phyloP scores from a whole-genome alignment of 2,113 vertebrate genomes.

The Orthonyx spaldingii region DNA sequence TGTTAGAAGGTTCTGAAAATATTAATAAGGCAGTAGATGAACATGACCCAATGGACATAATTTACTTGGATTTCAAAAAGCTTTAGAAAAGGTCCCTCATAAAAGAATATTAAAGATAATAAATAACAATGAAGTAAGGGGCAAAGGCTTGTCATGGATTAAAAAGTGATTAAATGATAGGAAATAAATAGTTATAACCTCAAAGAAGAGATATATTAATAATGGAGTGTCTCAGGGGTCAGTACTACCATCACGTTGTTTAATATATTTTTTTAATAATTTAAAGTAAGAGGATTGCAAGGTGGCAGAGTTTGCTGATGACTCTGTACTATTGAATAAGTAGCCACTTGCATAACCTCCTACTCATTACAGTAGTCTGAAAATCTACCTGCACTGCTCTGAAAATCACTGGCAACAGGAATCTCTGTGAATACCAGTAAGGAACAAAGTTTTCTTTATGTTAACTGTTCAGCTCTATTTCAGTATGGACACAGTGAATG shows the following conservation, averaged over 20 bases:
- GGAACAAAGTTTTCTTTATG: not conserved
- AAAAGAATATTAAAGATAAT: constrained; percentile 72
- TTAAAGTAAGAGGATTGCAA: constrained; percentile 26
- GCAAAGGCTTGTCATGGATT: constrained; percentile 65
- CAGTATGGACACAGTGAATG: not conserved
- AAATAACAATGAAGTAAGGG: constrained; percentile 69
- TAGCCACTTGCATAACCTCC: not conserved
- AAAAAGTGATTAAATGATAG: constrained; percentile 68
- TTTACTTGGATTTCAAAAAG: constrained; percentile 66
- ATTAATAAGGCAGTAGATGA: constrained; percentile 60
- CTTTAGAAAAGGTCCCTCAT: constrained; percentile 64
- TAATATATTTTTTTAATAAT: constrained; percentile 59
- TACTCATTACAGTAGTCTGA: not conserved
- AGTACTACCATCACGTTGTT: not conserved
- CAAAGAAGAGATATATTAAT: constrained; percentile 62
- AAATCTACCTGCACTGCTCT: not conserved
- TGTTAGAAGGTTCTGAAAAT: constrained; percentile 55
- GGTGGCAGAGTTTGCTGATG: constrained; percentile 28
- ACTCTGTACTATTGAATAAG: not conserved
- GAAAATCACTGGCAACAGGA: not conserved
- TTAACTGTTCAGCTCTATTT: not conserved
- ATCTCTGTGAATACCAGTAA: not conserved
- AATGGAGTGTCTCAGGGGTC: constrained; percentile 36
- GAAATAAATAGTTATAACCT: constrained; percentile 66
- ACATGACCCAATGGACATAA: constrained; percentile 60